Conservation (phyloP, 2,113 vertebrate genomes). For the Elgaria multicarinata region DNA sequence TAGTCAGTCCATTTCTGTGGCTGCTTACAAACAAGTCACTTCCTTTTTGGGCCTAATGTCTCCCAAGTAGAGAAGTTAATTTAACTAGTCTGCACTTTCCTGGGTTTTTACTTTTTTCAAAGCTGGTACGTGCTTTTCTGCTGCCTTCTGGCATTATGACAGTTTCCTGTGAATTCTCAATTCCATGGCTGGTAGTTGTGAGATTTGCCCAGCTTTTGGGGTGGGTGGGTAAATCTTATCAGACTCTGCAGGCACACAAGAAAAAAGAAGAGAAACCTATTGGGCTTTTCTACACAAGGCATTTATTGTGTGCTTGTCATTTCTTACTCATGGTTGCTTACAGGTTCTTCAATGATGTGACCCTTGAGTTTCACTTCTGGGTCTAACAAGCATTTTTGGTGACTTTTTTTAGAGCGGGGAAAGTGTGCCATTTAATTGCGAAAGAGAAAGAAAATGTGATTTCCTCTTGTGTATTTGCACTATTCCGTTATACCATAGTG, state of each 20-base stretch:
- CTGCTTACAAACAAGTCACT: background rate
- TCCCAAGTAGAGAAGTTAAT: background rate
- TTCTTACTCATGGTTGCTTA: too few relatives aligned
- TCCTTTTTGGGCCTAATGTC: background rate
- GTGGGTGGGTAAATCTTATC: background rate
- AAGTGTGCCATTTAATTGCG: too few relatives aligned
- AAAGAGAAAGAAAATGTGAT: too few relatives aligned
- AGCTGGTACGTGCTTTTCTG: background rate
- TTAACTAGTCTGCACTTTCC: background rate
- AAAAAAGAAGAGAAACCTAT: too few relatives aligned
- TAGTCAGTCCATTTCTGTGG: background rate
- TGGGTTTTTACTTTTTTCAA: background rate
- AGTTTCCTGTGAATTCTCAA: background rate
- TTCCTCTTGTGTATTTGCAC: too few relatives aligned
- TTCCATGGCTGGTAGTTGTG: background rate
- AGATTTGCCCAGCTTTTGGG: background rate
- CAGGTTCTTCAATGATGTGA: too few relatives aligned
- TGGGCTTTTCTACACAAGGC: too few relatives aligned
- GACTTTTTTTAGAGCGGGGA: too few relatives aligned
- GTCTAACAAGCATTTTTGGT: too few relatives aligned
- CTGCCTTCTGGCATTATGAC: background rate
- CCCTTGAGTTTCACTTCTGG: too few relatives aligned
- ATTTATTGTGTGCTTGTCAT: too few relatives aligned
- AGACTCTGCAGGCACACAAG: background rate
- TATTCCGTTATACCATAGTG: too few relatives aligned